A percentile compares a stretch with the other conserved stretches of the same genome.
These are phyloP conservation scores for Linhomoeus sp. DNA, from an alignment of 2,888 invertebrate genomes.

Conservation along the genomic window DNA sequence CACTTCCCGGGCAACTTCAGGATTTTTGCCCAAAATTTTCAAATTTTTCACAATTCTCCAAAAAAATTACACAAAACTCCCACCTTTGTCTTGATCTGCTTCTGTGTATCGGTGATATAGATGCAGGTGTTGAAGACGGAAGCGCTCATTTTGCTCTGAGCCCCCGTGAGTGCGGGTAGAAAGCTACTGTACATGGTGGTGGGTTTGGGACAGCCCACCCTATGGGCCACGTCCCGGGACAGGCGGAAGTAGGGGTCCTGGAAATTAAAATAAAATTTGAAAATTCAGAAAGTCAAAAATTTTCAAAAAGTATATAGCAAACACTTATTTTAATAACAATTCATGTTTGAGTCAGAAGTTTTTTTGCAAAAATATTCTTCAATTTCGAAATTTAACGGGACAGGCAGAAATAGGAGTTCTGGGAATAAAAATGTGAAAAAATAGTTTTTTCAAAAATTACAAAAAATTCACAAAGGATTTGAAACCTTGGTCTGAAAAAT, in stretches of 20 bases:
- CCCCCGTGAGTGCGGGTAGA: conserved; percentile 83
- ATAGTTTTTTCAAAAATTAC: no score
- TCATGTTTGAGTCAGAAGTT: neutral
- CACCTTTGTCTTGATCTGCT: conserved; percentile 86
- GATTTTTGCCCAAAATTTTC: no score
- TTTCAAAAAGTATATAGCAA: neutral
- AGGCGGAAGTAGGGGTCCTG: conserved; percentile 94
- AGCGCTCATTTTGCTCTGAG: conserved; percentile 94
- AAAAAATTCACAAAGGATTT: no score
- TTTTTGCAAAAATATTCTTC: no score
- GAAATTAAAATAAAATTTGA: neutral
- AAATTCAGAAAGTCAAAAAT: neutral
- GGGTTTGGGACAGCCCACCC: conserved; percentile 66
- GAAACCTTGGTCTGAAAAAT: no score
- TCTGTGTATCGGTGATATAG: conserved; percentile 78
- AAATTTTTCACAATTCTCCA: no score
- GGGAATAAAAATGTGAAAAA: no score
- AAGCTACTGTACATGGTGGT: conserved; percentile 60
- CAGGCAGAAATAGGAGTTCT: no score
- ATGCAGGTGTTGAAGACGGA: conserved; percentile 81
- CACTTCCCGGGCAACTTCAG: no score
- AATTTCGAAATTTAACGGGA: no score
- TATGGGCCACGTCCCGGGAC: conserved; percentile 91
- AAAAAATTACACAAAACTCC: no score
- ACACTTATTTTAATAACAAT: neutral